Percentiles rank a stretch among this genome's conserved stretches.
These are phyloP conservation scores for Leucania comma DNA, from an alignment of 2,888 invertebrate species.

Conservation along the genomic window DNA sequence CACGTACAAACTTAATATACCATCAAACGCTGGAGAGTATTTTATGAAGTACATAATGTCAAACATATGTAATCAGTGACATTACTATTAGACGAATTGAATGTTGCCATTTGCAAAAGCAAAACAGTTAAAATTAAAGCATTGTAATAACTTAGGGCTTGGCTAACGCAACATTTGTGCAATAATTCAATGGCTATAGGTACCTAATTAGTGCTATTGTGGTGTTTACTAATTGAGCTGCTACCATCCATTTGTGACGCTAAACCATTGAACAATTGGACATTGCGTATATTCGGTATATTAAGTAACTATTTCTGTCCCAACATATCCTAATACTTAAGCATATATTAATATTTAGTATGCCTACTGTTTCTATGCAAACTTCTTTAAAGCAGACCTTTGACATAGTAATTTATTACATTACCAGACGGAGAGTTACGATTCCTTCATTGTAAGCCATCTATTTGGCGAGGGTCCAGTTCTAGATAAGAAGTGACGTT, in stretches of 20 bases:
- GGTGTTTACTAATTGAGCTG: conserved; percentile 36
- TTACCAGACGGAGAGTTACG: conserved; percentile 35
- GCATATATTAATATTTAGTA: background rate
- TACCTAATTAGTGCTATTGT: conserved; percentile 47
- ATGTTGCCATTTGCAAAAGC: background rate
- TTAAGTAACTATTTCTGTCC: conserved; percentile 35
- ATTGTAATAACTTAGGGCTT: background rate
- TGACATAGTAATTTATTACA: conserved; percentile 40
- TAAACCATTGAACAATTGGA: conserved; percentile 30
- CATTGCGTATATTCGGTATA: conserved; percentile 39
- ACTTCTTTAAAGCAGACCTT: conserved; percentile 31
- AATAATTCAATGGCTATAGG: conserved; percentile 18
- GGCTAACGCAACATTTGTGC: conserved; percentile 27
- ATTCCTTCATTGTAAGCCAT: conserved; percentile 19
- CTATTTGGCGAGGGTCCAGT: conserved; percentile 46
- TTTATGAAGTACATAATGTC: no score
- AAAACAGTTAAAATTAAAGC: conserved; percentile 23
- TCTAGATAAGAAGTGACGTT: conserved; percentile 13
- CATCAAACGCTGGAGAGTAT: no score
- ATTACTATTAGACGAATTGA: no score
- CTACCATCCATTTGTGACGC: conserved; percentile 31
- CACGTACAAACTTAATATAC: no score
- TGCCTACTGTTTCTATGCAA: conserved; percentile 29
- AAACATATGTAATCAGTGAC: no score
- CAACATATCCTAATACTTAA: conserved; percentile 22